Evolutionary conservation across 2,797 vertebrate species (phyloP), one percentile per base, ranked within the genome.

Genomic region (Artibeus jamaicensis): DNA sequence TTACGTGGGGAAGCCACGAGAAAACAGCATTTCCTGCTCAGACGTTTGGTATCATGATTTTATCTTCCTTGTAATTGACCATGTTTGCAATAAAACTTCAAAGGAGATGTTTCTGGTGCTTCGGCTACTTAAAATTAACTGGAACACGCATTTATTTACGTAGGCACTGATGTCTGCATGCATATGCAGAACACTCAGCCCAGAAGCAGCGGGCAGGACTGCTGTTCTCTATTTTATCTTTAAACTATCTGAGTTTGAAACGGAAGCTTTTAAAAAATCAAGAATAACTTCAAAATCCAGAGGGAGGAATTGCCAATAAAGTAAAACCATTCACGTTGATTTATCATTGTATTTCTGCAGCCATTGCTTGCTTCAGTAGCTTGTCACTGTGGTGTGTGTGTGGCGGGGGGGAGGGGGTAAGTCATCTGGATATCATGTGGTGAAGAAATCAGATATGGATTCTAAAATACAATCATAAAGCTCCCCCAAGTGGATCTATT

Each of bases 381-480:
- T 92, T 94, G 81, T 96, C 32, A 86, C 89, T 44, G 59, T 14
- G 16, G 26, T 67, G 53, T 50, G 53, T 8, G 8, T 15, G n/a
- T 29, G 57, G n/a, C 55, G 24, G 44, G 50, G 7, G 1, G 62
- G 0, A 11, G 18, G 50, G 19, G 24, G 2, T 4, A 4, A 50
- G 74, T 88, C 89, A 62, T 37, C 48, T 79, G 87, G 94, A 95
- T 81, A 92, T 94, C 89, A 92, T 84, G n/a, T 95, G 12, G 9
- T 67, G 86, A 62, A 92, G 87, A 77, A 81, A 96, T 39, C 91
- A 87, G 91, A 88, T 93, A 59, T 26, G 55, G 9, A 96, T 97
- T 98, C 97, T 97, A 98, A 98, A 98, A 97, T 96, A 98, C 97
- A 98, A 98, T 98, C 99, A 98, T 98, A 98, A 98, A 98, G 98